phyloP scores from a whole-genome alignment of 2,888 invertebrate genomes.

The Brachyopa scutellaris region DNA sequence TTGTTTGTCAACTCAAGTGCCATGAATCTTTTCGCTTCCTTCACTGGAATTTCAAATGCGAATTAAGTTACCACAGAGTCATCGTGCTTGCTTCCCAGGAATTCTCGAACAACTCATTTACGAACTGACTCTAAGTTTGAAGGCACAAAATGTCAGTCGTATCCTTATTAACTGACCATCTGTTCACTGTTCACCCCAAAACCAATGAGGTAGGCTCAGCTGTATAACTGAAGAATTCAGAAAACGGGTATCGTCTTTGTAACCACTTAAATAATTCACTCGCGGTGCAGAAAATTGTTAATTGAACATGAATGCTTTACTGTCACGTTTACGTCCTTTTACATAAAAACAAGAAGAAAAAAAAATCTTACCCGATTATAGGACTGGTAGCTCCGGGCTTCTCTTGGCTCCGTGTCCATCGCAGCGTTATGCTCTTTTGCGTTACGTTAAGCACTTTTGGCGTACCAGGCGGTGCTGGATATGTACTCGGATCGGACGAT shows the following conservation, averaged over 20 bases:
- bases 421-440: slow-evolving; percentile 84
- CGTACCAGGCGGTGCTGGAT: slow-evolving; percentile 89
- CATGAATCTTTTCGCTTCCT: slow-evolving; percentile 23
- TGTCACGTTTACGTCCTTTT: slow-evolving; percentile 45
- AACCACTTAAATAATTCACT: slow-evolving; percentile 35
- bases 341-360: background rate
- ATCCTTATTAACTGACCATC: slow-evolving; percentile 57
- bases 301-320: slow-evolving; percentile 60
- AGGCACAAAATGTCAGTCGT: slow-evolving; percentile 28
- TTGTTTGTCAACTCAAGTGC: slow-evolving; percentile 15
- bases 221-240: slow-evolving; percentile 4
- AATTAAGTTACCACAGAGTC: slow-evolving; percentile 49
- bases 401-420: slow-evolving; percentile 85
- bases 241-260: slow-evolving; percentile 31
- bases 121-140: slow-evolving; percentile 20
- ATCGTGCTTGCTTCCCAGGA: too few relatives aligned
- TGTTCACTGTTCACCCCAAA: slow-evolving; percentile 4
- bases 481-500: slow-evolving; percentile 87
- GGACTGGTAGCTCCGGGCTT: slow-evolving; percentile 81
- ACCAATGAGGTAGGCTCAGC: background rate
- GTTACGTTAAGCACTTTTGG: slow-evolving; percentile 87
- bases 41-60: slow-evolving; percentile 52
- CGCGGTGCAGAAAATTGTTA: slow-evolving; percentile 51
- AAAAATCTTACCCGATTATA: slow-evolving; percentile 80
- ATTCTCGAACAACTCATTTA: slow-evolving; percentile 65